phyloP scores from a whole-genome alignment of 2,113 vertebrate genomes.

The Sylvietta virens region DNA sequence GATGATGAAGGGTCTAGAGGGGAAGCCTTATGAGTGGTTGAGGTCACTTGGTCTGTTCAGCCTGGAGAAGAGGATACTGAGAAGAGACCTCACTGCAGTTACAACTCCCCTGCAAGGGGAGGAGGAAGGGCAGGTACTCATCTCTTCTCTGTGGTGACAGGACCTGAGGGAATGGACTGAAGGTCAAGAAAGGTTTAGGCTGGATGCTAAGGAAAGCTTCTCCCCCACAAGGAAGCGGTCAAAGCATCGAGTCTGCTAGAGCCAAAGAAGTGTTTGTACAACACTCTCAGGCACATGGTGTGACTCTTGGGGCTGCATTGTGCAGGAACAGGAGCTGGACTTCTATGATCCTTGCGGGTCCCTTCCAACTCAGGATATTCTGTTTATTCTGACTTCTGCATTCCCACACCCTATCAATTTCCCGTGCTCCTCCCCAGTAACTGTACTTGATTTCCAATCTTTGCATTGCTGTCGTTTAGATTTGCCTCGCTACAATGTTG shows the following conservation, averaged over 20 bases:
- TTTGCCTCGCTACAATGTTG: neutral
- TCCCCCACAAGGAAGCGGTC: rapidly evolving
- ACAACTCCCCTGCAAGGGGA: rapidly evolving
- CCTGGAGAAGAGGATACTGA: neutral
- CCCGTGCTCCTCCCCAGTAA: neutral
- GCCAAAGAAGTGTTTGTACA: neutral
- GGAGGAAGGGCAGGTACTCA: neutral
- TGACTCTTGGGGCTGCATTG: too few relatives aligned
- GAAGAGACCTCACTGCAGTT: neutral
- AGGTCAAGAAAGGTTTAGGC: neutral
- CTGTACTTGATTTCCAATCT: neutral
- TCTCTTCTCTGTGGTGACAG: neutral
- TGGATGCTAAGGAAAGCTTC: neutral
- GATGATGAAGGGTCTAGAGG: neutral
- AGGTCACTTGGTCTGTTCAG: neutral
- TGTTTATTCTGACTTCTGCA: neutral
- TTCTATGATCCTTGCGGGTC: neutral
- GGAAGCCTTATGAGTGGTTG: rapidly evolving
- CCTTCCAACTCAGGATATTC: neutral
- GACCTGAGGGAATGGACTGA: neutral
- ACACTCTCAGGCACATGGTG: neutral
- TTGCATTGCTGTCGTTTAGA: neutral
- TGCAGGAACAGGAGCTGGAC: neutral
- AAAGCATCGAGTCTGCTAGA: neutral
- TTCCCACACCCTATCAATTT: neutral